phyloP scores from a whole-genome alignment of 2,113 vertebrate species.

The Platichthys flesus region DNA sequence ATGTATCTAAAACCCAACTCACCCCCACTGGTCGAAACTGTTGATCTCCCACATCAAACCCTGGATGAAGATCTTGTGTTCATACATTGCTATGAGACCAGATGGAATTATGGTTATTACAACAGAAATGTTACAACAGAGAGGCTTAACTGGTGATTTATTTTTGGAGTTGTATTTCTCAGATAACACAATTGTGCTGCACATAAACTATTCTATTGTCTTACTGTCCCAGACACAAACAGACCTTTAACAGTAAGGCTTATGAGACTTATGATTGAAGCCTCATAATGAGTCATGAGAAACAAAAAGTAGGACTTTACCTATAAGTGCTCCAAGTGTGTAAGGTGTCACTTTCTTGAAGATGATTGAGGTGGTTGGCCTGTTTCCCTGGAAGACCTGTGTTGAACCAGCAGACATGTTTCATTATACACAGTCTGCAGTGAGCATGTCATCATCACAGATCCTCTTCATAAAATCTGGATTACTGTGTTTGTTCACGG shows the following conservation, averaged over 20 bases:
- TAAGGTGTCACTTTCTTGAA: slow-evolving; percentile 94
- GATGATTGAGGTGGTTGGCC: slow-evolving; percentile 94
- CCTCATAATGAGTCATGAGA: neutral
- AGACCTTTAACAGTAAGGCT: too few species aligned
- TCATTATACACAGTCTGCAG: neutral
- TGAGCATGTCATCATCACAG: neutral
- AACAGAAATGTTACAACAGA: neutral
- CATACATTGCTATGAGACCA: slow-evolving; percentile 90
- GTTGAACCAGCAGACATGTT: slow-evolving; percentile 29
- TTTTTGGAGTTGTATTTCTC: neutral
- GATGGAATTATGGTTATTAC: slow-evolving; percentile 13
- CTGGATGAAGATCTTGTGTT: slow-evolving; percentile 99
- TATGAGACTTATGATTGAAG: too few species aligned
- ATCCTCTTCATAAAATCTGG: neutral
- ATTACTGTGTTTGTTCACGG: slow-evolving; percentile 2
- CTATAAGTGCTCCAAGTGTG: slow-evolving; percentile 93
- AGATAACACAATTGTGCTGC: neutral
- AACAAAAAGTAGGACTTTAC: slow-evolving; percentile 74
- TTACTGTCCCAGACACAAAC: too few species aligned
- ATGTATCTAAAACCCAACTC: slow-evolving; percentile 70
- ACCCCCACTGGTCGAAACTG: slow-evolving; percentile 99
- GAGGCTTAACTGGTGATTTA: neutral
- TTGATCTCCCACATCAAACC: slow-evolving; percentile 98
- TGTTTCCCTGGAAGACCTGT: slow-evolving; percentile 97
- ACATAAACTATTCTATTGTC: neutral